Percentiles rank a stretch among this genome's conserved stretches.
Conservation (phyloP, 2,888 invertebrate genomes). For the Euplexia lucipara region DNA sequence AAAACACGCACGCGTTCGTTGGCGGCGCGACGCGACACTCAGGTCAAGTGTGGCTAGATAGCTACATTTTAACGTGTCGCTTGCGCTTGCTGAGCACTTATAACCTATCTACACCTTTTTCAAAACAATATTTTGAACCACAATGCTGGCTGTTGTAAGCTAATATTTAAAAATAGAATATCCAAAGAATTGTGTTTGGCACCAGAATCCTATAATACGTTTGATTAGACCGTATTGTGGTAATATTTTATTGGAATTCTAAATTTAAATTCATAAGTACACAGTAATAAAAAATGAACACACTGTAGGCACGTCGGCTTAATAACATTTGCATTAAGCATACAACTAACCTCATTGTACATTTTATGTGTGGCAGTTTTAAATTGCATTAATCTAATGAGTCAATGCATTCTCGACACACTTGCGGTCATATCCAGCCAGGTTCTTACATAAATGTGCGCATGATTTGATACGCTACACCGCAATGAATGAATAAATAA, state of each 20-base stretch:
- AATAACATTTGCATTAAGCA: constrained; percentile 38
- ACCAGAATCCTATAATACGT: neutral
- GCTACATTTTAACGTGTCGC: too few species aligned
- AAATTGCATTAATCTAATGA: constrained; percentile 55
- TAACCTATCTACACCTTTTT: too few species aligned
- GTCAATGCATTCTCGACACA: constrained; percentile 56
- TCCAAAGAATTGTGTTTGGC: constrained; percentile 5
- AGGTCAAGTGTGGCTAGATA: too few species aligned
- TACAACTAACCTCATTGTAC: constrained; percentile 46
- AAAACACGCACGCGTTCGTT: too few species aligned
- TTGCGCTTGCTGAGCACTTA: too few species aligned
- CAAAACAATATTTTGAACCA: neutral
- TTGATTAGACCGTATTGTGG: constrained; percentile 6
- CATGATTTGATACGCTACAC: constrained; percentile 40
- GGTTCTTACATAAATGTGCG: constrained; percentile 42
- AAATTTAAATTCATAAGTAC: constrained; percentile 11
- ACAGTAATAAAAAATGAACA: constrained; percentile 27
- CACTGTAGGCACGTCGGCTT: constrained; percentile 11
- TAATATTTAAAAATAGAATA: constrained; percentile 26
- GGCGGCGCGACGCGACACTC: too few species aligned
- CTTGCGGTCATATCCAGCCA: constrained; percentile 50
- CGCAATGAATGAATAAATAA: constrained; percentile 42
- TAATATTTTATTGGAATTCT: constrained; percentile 3
- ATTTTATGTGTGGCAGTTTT: constrained; percentile 47
- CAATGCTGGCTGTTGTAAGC: constrained; percentile 16